phyloP scores from a whole-genome alignment of 2,113 vertebrate species.

The Psittacula cyanocephala region DNA sequence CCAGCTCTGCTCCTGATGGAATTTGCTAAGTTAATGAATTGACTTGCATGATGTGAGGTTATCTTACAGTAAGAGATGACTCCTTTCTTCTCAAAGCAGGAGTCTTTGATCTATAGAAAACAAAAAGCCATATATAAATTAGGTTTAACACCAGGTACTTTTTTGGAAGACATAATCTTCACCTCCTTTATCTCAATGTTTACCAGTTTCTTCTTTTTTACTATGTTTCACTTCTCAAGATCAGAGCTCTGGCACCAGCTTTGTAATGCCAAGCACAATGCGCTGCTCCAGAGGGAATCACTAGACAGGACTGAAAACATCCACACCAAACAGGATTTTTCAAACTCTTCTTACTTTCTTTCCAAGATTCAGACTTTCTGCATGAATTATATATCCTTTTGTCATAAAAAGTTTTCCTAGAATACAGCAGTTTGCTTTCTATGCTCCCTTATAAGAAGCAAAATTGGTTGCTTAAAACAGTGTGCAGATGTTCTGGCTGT shows the following conservation, averaged over 20 bases:
- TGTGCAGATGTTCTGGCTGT: constrained; percentile 5
- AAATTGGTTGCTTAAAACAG: constrained; percentile 16
- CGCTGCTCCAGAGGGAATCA: not conserved
- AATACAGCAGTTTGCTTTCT: not conserved
- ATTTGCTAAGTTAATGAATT: not conserved
- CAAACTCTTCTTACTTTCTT: not conserved
- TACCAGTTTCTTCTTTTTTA: not conserved
- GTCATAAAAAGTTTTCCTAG: not conserved
- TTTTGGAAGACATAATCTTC: not conserved
- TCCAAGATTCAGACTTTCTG: not conserved
- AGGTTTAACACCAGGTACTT: not conserved
- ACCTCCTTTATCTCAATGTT: not conserved
- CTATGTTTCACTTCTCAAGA: not conserved
- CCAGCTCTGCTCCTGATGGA: not conserved
- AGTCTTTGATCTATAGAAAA: not conserved
- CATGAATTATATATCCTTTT: not conserved
- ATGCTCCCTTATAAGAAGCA: not conserved
- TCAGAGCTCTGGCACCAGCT: not conserved
- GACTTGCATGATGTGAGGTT: not conserved
- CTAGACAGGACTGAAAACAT: not conserved
- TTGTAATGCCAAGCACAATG: not conserved
- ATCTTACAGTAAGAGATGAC: not conserved
- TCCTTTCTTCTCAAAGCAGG: not conserved
- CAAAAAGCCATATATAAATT: not conserved
- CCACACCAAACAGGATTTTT: not conserved